Evolutionary conservation across 1,140 invertebrate genomes (phyloP).

Genomic region (Pemphigus obesinymphae): DNA sequence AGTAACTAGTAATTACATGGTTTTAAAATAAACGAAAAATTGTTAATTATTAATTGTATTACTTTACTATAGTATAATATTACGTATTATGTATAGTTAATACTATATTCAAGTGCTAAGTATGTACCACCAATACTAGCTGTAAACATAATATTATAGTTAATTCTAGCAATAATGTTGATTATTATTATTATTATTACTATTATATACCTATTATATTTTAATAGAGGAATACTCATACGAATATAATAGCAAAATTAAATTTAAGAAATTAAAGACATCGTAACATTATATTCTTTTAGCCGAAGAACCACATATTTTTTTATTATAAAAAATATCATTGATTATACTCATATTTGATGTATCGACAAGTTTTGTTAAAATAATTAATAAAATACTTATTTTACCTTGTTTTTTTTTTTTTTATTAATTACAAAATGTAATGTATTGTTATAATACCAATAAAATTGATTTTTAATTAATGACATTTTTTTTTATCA

Average conservation of each 20-base stretch:
- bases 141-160: not conserved
- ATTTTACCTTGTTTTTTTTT: not conserved
- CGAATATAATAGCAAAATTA: not conserved
- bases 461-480: not conserved
- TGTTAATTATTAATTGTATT: not conserved
- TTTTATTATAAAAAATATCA: not conserved
- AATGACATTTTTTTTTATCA: not conserved
- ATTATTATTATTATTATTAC: not conserved
- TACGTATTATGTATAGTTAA: not conserved
- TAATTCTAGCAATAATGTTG: constrained; percentile 10
- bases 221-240: constrained; percentile 1
- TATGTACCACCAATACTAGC: not conserved
- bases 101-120: not conserved
- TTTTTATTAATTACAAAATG: not conserved
- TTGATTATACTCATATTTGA: not conserved
- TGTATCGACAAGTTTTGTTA: not conserved
- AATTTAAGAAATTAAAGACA: not conserved
- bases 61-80: not conserved
- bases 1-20: not conserved
- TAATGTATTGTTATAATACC: not conserved
- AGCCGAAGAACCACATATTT: not conserved
- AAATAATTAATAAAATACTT: not conserved
- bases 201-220: too few relatives aligned
- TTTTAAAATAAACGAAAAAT: constrained; percentile 7
- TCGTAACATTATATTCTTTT: constrained; percentile 1